These are phyloP conservation scores for Arvicanthis niloticus DNA, from an alignment of 2,113 vertebrate species.

Conservation along the genomic window DNA sequence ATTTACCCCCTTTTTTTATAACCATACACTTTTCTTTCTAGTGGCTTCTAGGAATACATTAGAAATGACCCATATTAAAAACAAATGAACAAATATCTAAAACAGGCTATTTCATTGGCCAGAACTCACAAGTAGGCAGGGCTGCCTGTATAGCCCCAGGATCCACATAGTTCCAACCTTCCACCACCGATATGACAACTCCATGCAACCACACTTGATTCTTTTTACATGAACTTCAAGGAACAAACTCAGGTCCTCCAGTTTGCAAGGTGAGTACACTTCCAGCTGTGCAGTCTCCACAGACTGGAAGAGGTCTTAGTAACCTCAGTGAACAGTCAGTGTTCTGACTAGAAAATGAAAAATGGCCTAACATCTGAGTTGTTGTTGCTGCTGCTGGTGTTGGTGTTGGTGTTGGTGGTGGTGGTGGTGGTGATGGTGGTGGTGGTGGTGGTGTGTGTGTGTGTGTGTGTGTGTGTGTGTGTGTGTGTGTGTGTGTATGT, in stretches of 20 bases:
- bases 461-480: too few species aligned
- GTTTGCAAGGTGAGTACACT: background rate
- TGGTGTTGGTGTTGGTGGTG: too few species aligned
- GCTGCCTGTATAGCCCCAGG: background rate
- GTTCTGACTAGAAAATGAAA: background rate
- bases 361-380: background rate
- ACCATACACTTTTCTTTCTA: background rate
- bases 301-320: background rate
- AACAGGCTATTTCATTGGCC: background rate
- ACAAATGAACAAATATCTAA: background rate
- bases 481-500: too few species aligned
- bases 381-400: too few species aligned
- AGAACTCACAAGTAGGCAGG: background rate
- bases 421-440: too few species aligned
- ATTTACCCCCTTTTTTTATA: background rate
- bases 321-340: background rate
- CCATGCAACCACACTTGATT: background rate
- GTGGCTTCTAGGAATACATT: background rate
- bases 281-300: background rate
- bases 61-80: background rate
- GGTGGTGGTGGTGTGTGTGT: too few species aligned
- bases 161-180: background rate
- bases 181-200: background rate
- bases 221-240: background rate
- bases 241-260: background rate